Base-by-base conservation (phyloP, 2,888 invertebrate genomes). In the Xestia c-nigrum region DNA sequence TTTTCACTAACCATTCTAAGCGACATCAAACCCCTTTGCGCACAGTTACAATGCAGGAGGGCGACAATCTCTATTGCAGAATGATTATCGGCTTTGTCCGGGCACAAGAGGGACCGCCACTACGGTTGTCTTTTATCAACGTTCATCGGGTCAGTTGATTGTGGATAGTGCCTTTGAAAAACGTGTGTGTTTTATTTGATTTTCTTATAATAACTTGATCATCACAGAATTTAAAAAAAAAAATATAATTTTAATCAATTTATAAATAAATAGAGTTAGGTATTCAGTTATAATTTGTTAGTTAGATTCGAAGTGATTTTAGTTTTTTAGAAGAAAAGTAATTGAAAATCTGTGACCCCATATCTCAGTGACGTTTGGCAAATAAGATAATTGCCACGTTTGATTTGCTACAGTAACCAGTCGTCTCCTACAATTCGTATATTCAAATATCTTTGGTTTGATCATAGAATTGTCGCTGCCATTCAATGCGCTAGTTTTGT, bases 61-160 rank as follows among this genome's bases (percentile, higher is more conserved):
- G 82, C 12, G 80, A 68, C 66, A 19, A 55, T 75, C n/a, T 67
- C 75, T 64, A 68, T 66, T 57, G 38, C 50, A 55, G 14, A 69
- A 52, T 59, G 31, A 69, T 14, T 68, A 46, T 70, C 46, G 50
- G 65, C 84, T 70, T 67, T 74, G 66, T 84, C 59, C 74, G 65
- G 55, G 14, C 16, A 57, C 70, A 69, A 59, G 24, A 57, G 64
- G 59, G n/a, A 47, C 52, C 14, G 57, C 12, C 31, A 40, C n/a
- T 65, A 31, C 31, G 38, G 40, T 31, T 50, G n/a, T 69, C 24
- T 52, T 76, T 38, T 55, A 65, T 43, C 40, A 31, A 19, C 24
- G 69, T 69, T 81, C 21, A 76, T 46, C 14, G 24, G 31, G 3
- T 31, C 19, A 21, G 21, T n/a, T 57, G 24, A 81, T 79, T 64